Percentiles rank a stretch among this genome's conserved stretches.
These are phyloP conservation scores for Brachionichthys hirsutus DNA, from an alignment of 2,113 vertebrate species.

Conservation along the genomic window DNA sequence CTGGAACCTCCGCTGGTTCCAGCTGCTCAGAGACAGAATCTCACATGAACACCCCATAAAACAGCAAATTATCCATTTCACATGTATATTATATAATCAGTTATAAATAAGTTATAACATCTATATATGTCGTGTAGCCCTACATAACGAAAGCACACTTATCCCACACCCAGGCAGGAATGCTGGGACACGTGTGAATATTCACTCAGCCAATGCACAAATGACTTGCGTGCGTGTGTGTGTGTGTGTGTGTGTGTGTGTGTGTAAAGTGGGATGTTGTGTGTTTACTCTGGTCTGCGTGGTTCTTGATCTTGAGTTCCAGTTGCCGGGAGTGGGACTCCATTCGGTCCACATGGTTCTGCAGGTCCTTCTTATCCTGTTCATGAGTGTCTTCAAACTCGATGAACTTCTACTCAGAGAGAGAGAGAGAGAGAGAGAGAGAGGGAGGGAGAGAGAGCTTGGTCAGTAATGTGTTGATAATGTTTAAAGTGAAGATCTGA, in stretches of 20 bases:
- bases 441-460: background rate
- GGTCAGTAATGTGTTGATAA: background rate
- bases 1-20: background rate
- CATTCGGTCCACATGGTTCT: conserved; percentile 87
- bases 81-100: background rate
- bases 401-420: conserved; percentile 87
- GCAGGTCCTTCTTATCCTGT: conserved; percentile 96
- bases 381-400: conserved; percentile 98
- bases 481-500: too few relatives aligned
- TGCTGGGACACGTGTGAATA: too few relatives aligned
- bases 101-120: background rate
- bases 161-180: background rate
- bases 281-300: conserved; percentile 88
- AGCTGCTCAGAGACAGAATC: background rate
- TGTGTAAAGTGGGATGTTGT: background rate
- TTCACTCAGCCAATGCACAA: background rate
- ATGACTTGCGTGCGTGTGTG: too few relatives aligned
- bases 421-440: conserved; percentile 13
- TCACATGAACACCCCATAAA: background rate
- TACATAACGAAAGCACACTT: too few relatives aligned
- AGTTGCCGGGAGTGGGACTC: conserved; percentile 91
- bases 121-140: background rate
- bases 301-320: conserved; percentile 96
- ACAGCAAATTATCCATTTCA: background rate
- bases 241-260: too few relatives aligned